Conservation (phyloP, 2,113 vertebrate species). For the Deroptyus accipitrinus region DNA sequence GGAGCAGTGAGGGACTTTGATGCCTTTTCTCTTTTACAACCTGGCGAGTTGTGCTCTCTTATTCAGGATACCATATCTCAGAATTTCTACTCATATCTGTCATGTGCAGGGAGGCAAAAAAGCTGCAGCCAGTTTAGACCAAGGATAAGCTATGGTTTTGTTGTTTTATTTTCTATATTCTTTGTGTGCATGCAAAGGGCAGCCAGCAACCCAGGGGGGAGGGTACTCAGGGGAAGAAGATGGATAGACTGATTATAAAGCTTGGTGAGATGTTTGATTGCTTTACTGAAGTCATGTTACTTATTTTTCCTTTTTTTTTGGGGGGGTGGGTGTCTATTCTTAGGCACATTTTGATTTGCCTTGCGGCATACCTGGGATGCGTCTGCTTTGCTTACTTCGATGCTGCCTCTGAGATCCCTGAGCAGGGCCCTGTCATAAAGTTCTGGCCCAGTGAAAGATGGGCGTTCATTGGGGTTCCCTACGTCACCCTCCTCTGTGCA, state of each 20-base stretch:
- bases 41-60: not conserved
- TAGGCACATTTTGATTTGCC: constrained; percentile 97
- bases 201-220: accelerated
- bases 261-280: not conserved
- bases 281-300: not conserved
- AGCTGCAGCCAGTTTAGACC: not conserved
- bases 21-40: not conserved
- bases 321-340: not conserved
- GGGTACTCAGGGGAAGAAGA: not conserved
- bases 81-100: not conserved
- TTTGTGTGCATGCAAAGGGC: not conserved
- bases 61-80: not conserved
- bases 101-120: not conserved
- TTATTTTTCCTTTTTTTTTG: not conserved
- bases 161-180: not conserved
- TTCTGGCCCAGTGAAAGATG: constrained; percentile 99
- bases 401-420: constrained; percentile 91
- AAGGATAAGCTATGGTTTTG: not conserved
- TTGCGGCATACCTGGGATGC: constrained; percentile 94
- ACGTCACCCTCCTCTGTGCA: constrained; percentile 90
- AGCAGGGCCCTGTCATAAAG: constrained; percentile 93
- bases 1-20: not conserved
- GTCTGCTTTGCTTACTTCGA: constrained; percentile 98
- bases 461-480: constrained; percentile 96
- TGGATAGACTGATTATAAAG: not conserved